Conservation (phyloP, 2,797 vertebrate species). For the Sebastes iracundus region DNA sequence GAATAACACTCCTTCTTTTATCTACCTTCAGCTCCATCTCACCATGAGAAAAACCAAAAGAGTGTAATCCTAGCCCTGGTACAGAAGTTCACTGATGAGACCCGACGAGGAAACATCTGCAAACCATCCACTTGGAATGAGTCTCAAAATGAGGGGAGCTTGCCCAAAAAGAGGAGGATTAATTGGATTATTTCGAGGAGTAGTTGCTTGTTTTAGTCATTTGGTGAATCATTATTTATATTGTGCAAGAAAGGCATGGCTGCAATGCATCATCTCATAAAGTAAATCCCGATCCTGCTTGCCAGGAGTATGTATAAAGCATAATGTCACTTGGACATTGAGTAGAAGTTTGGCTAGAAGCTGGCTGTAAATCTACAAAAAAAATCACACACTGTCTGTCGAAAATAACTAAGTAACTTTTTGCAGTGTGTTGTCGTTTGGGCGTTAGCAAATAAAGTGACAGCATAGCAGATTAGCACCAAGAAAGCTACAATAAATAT, state of each 20-base stretch:
- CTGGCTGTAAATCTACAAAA: background rate
- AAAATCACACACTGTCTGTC: background rate
- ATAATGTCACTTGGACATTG: slow-evolving; percentile 11
- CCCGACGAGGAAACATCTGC: slow-evolving; percentile 69
- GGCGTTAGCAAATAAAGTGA: slow-evolving; percentile 12
- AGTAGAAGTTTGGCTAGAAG: background rate
- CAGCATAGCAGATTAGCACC: slow-evolving; percentile 26
- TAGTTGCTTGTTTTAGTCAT: slow-evolving; percentile 41
- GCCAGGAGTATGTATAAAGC: slow-evolving; percentile 7
- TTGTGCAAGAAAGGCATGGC: slow-evolving; percentile 43
- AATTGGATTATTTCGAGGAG: slow-evolving; percentile 60
- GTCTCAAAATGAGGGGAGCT: slow-evolving; percentile 26
- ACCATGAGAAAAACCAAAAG: slow-evolving; percentile 55
- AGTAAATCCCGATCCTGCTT: slow-evolving; percentile 9
- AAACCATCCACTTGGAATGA: slow-evolving; percentile 66
- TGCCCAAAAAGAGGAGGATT: slow-evolving; percentile 47
- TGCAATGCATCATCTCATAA: slow-evolving; percentile 21
- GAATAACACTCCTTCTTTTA: slow-evolving; percentile 73
- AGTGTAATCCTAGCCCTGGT: slow-evolving; percentile 42
- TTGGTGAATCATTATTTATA: slow-evolving; percentile 34
- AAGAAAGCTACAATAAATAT: slow-evolving; percentile 39
- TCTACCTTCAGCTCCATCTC: slow-evolving; percentile 64
- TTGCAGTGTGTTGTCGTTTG: background rate
- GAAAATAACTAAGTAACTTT: background rate
- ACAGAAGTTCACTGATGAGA: slow-evolving; percentile 58